Base-by-base conservation (phyloP, 1,140 invertebrate genomes). In the Magallana angulata region DNA sequence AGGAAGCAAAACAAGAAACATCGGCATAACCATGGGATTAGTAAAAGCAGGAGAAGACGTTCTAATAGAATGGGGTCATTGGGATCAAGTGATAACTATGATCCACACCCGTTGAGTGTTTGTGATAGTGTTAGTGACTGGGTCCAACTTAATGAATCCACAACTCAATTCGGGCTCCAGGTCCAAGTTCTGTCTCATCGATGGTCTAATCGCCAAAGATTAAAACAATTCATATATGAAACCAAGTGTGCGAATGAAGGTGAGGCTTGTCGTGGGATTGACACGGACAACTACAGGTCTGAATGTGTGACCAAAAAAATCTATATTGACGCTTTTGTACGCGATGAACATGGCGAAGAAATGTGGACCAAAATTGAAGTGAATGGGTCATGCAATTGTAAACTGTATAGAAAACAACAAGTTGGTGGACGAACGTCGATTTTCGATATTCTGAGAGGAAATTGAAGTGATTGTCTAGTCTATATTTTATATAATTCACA, bases 281-380 rank as follows among this genome's bases (percentile, higher is more conserved):
- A 88, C 36, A 84, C 58, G 30, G 71, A 24, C 24, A 80, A 88
- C 56, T 88, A 83, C 64, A 71, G 83, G 83, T 88, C 87, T 0
- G 87, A 88, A 71, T 88, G 87, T 58, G 76, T 85, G 5, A 88
- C 87, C 1, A 88, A 88, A 85, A 88, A 88, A 58, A 84, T 88
- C 11, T 88, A 82, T 48, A 76, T 85, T 1, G 85, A 88, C 68
- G 87, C 87, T 12, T 88, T 85, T 83, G 84, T 88, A 7, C 57
- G 87, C 8, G 82, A 60, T n/a, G 84, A 60, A 36, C 81, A 60
- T 36, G 87, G 87, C 1, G 87, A 88, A 56, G 87, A 88, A 36
- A 85, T 76, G n/a, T 86, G 87, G 87, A 71, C 84, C 57, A 82
- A 85, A 58, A 85, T 88, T 57, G 57, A 88, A 71, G 85, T 88